phyloP scores from a whole-genome alignment of 2,113 vertebrate genomes.

The Pomatorhinus ruficollis region DNA sequence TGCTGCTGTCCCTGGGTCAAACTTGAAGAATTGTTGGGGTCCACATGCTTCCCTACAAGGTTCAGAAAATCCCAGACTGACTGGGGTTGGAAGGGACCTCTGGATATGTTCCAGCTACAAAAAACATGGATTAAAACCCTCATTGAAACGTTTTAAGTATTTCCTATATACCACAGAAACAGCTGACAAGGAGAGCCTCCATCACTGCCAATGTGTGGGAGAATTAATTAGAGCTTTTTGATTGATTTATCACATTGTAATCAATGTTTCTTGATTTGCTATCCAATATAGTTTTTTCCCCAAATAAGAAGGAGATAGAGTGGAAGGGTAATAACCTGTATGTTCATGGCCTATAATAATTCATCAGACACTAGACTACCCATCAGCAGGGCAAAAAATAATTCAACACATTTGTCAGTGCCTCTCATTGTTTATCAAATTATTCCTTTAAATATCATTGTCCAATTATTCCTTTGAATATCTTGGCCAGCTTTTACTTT shows the following conservation, averaged over 20 bases:
- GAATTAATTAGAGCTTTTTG: conserved; percentile 18
- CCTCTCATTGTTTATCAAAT: neutral
- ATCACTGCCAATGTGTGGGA: conserved; percentile 7
- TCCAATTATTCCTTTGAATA: neutral
- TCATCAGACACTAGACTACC: neutral
- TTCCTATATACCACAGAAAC: neutral
- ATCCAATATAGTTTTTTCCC: neutral
- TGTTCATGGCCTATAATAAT: neutral
- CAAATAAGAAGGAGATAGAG: neutral
- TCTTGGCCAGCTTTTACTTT: neutral
- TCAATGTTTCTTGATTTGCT: conserved; percentile 26
- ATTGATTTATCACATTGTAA: conserved; percentile 58
- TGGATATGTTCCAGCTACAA: neutral
- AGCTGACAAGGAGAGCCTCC: neutral
- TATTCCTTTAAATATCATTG: neutral
- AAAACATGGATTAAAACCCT: neutral
- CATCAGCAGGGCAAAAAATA: neutral
- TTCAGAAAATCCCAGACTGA: neutral
- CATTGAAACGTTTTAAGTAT: neutral
- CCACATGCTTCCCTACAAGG: neutral
- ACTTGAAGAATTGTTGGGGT: neutral
- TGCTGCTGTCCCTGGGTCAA: neutral
- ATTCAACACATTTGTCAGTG: neutral
- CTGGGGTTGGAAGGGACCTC: neutral
- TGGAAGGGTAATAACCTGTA: neutral